A percentile compares a stretch with the other conserved stretches of the same genome.
Conservation (phyloP, 2,113 vertebrate species). For the Tragelaphus scriptus region DNA sequence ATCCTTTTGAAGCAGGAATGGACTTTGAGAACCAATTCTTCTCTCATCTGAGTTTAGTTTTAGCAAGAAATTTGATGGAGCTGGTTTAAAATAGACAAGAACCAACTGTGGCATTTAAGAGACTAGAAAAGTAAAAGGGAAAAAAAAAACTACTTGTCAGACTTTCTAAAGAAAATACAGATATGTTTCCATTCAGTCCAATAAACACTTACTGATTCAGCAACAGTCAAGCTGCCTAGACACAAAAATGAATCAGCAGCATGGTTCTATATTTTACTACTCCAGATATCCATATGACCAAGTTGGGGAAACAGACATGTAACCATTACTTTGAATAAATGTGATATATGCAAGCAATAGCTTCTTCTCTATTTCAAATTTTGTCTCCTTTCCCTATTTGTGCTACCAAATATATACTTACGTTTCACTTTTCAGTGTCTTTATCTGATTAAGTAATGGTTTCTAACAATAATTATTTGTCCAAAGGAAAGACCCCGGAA, state of each 20-base stretch:
- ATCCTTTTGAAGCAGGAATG: neutral
- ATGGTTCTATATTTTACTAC: neutral
- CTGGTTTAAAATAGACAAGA: neutral
- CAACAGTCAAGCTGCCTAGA: neutral
- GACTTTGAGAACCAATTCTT: constrained; percentile 16
- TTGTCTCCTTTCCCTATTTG: neutral
- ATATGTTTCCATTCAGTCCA: neutral
- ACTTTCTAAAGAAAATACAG: neutral
- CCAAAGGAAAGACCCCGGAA: neutral
- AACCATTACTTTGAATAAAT: neutral
- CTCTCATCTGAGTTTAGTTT: constrained; percentile 32
- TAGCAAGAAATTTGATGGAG: neutral
- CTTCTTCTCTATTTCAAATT: neutral
- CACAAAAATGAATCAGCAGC: neutral
- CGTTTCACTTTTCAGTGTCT: neutral
- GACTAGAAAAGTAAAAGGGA: neutral
- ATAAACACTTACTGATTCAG: neutral
- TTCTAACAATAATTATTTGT: neutral
- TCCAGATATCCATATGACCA: neutral
- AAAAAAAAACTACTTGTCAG: neutral
- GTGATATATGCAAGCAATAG: neutral
- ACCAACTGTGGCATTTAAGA: neutral
- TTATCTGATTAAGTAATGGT: neutral
- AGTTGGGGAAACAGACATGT: neutral
- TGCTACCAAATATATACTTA: neutral